phyloP scores from a whole-genome alignment of 2,888 invertebrate species.

The Altica lythri region DNA sequence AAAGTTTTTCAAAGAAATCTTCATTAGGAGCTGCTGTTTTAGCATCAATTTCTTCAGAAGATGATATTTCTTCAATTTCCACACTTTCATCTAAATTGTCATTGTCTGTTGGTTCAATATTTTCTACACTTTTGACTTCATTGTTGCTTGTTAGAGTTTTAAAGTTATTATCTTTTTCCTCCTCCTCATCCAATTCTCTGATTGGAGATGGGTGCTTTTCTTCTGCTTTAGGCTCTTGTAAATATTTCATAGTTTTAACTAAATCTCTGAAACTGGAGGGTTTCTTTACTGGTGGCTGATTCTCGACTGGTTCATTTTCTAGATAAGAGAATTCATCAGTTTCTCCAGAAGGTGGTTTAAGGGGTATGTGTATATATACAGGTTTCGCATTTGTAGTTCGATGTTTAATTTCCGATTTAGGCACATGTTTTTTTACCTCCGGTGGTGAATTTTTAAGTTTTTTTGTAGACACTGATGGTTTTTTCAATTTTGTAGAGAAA shows the following conservation, averaged over 20 bases:
- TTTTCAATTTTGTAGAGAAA: constrained; percentile 44
- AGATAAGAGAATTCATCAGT: constrained; percentile 54
- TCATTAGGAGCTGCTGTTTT: constrained; percentile 20
- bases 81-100: neutral
- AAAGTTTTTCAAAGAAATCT: constrained; percentile 40
- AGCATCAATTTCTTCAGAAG: neutral
- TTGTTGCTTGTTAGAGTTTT: too few species aligned
- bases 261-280: constrained; percentile 27
- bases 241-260: constrained; percentile 27
- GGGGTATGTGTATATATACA: constrained; percentile 55
- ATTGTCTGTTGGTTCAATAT: constrained; percentile 1
- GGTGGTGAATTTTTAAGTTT: constrained; percentile 38
- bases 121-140: constrained; percentile 7
- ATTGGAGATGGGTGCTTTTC: constrained; percentile 11
- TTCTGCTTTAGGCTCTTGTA: constrained; percentile 17
- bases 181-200: constrained; percentile 13
- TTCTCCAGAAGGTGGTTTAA: constrained; percentile 54
- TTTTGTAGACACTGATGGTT: constrained; percentile 40
- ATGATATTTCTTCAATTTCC: constrained; percentile 6
- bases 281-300: constrained; percentile 20
- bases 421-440: constrained; percentile 39
- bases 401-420: constrained; percentile 19
- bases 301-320: constrained; percentile 46
- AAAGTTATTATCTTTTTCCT: constrained; percentile 18
- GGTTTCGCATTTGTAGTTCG: constrained; percentile 43